Conservation (phyloP, 2,113 vertebrate species). For the Propithecus coquereli region DNA sequence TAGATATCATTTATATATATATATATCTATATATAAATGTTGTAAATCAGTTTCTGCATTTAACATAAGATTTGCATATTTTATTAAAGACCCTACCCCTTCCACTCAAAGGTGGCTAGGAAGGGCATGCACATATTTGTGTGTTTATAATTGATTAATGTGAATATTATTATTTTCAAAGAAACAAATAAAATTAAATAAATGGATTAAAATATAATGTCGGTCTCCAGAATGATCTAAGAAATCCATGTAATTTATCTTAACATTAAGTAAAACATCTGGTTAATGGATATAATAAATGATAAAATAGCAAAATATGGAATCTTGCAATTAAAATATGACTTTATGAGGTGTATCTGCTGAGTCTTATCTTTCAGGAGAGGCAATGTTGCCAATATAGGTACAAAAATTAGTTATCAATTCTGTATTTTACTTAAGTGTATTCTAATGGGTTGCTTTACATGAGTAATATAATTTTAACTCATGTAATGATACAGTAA, state of each 20-base stretch:
- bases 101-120: background rate
- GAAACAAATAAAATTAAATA: background rate
- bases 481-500: background rate
- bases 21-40: background rate
- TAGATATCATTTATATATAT: background rate
- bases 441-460: background rate
- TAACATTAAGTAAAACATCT: background rate
- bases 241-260: background rate
- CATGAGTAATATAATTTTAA: background rate
- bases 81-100: background rate
- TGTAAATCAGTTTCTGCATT: background rate
- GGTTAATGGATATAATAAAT: background rate
- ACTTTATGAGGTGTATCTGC: background rate
- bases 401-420: background rate
- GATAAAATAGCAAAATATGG: background rate
- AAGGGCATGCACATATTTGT: background rate
- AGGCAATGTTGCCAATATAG: accelerated
- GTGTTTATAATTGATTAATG: background rate
- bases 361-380: background rate
- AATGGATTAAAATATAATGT: background rate
- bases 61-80: background rate
- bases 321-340: background rate
- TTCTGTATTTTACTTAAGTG: background rate
- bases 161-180: background rate
- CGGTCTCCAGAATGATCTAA: background rate